A percentile compares a stretch with the other conserved stretches of the same genome.
Conservation (phyloP, 2,797 vertebrate species). For the Carapus acus region DNA sequence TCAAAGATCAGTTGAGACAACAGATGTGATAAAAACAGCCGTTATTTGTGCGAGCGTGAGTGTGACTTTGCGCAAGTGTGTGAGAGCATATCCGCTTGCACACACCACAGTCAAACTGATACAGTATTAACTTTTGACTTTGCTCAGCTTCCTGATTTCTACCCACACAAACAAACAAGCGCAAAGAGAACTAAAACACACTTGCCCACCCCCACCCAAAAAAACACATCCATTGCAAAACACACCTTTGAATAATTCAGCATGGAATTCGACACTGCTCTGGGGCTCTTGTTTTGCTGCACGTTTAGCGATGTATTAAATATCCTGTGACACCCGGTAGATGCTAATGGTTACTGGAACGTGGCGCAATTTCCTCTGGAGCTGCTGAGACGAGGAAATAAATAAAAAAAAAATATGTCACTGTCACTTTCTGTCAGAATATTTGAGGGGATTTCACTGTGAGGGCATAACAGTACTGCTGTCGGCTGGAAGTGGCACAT, state of each 20-base stretch:
- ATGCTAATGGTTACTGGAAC: slow-evolving; percentile 32
- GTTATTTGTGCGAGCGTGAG: too few species aligned
- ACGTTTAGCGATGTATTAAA: slow-evolving; percentile 44
- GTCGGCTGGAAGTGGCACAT: too few species aligned
- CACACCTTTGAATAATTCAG: slow-evolving; percentile 57
- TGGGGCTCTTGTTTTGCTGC: slow-evolving; percentile 31
- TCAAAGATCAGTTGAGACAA: too few species aligned
- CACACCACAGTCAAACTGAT: not conserved
- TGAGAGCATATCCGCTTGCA: not conserved
- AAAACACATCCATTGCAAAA: slow-evolving; percentile 4
- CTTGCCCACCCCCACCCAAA: not conserved
- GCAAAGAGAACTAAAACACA: slow-evolving; percentile 16
- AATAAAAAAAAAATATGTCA: slow-evolving; percentile 9
- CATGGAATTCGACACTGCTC: slow-evolving; percentile 42
- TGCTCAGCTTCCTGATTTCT: slow-evolving; percentile 27
- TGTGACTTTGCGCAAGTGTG: not conserved
- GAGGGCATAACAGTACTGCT: too few species aligned
- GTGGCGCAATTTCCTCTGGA: not conserved
- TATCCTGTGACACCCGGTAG: slow-evolving; percentile 37
- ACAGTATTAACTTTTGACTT: slow-evolving; percentile 24
- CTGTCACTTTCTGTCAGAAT: slow-evolving; percentile 1
- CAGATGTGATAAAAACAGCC: too few species aligned
- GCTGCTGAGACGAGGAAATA: not conserved
- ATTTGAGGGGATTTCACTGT: too few species aligned
- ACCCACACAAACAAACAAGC: slow-evolving; percentile 4